Conservation (phyloP, 2,888 invertebrate genomes). For the Sabellastarte sp. region DNA sequence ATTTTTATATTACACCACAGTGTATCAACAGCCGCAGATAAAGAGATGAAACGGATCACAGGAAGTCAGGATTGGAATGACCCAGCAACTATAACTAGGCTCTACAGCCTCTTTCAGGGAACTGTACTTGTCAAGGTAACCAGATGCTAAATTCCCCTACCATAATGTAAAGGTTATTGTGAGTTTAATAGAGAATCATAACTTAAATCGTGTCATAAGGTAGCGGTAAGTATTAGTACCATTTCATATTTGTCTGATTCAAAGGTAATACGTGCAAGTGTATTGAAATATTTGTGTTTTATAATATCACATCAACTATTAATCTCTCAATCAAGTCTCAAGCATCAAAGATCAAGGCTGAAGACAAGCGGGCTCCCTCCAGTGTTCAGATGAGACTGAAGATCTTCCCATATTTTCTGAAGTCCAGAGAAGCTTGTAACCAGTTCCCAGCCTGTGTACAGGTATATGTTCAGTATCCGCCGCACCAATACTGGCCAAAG, state of each 20-base stretch:
- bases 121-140: slow-evolving; percentile 64
- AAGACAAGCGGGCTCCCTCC: slow-evolving; percentile 75
- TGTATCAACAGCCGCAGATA: slow-evolving; percentile 84
- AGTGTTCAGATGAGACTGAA: slow-evolving; percentile 82
- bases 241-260: no score
- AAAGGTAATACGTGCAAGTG: no score
- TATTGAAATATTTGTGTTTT: no score
- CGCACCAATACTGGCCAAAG: no score
- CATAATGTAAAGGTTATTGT: neutral
- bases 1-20: slow-evolving; percentile 59
- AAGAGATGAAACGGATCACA: slow-evolving; percentile 73
- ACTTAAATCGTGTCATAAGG: no score
- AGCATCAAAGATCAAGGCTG: slow-evolving; percentile 49
- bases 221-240: no score
- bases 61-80: slow-evolving; percentile 75
- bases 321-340: neutral
- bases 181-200: no score
- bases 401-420: slow-evolving; percentile 78
- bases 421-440: slow-evolving; percentile 59
- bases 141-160: no score
- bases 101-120: slow-evolving; percentile 80
- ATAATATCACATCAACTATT: neutral
- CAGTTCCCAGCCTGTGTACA: slow-evolving; percentile 75
- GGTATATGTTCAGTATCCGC: slow-evolving; percentile 63
- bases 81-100: slow-evolving; percentile 69